Evolutionary conservation across 1,140 invertebrate genomes (phyloP), one percentile per base, ranked within the genome.

Genomic region (Homarus americanus): DNA sequence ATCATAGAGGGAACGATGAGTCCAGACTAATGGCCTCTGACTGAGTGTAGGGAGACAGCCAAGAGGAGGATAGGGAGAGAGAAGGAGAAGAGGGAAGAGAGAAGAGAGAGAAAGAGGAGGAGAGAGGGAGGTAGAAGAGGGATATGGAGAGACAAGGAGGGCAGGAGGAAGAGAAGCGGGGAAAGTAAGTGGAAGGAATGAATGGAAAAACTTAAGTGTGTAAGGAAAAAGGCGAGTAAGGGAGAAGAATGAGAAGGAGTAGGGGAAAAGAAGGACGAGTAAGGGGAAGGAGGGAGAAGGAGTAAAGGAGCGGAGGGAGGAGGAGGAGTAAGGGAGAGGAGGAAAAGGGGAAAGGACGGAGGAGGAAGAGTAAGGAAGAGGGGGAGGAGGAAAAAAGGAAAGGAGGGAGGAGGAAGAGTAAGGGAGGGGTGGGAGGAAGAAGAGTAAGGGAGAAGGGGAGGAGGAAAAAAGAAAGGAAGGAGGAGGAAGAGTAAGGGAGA

Each of bases 1-100:
- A 63, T 82, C 79, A 36, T 34, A 24, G 49, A 63, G 78, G 78
- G 41, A 63, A 15, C 20, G 79, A 36, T 28, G 53, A 24, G 41
- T 53, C 36, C 53, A 80, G 36, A 53, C 78, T 80, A 80, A 80
- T 80, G 82, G 36, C 53, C 53, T 53, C 28, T 80, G 24, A 28
- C 53, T 41, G 82, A n/a, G 36, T 24, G 53, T 0, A 1, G 44
- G 36, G 15, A 4, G 41, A n/a, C 34, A 28, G 36, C 34, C 34
- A 79, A 28, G 15, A 36, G 76, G 7, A 40, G 36, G 76, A 2
- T 32, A 36, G 28, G 49, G 32, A 58, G n/a, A 36, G 10, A 36
- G 3, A 40, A 36, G 44, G 12, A n/a, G 79, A 58, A 53, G 49
- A 58, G 5, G 49, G 20, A 36, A 28, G 24, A 32, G 38, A 41